Conservation (phyloP, 1,140 invertebrate genomes). For the Plectrocnemia conspersa region DNA sequence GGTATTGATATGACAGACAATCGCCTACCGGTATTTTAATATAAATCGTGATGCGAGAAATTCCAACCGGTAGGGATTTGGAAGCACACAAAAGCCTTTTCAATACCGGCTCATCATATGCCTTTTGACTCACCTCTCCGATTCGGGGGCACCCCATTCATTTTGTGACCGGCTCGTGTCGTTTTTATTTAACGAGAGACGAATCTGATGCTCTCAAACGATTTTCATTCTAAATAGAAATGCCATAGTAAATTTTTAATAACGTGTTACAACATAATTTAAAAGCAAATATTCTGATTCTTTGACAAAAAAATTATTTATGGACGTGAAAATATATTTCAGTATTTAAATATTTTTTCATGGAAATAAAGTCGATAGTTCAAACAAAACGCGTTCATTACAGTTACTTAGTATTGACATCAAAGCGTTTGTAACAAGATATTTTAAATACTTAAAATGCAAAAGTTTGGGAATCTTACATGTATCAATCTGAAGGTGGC, state of each 20-base stretch:
- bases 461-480: too few species aligned
- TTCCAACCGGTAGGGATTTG: constrained; percentile 6
- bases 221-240: too few species aligned
- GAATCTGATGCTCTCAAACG: constrained; percentile 2
- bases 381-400: too few species aligned
- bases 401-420: too few species aligned
- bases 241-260: too few species aligned
- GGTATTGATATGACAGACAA: constrained; percentile 6
- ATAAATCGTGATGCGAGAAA: constrained; percentile 24
- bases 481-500: too few species aligned
- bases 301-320: too few species aligned
- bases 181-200: not conserved
- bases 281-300: too few species aligned
- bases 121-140: constrained; percentile 8
- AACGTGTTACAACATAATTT: too few species aligned
- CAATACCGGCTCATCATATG: constrained; percentile 8
- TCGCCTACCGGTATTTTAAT: constrained; percentile 28
- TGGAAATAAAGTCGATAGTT: not conserved
- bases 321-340: not conserved
- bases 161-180: not conserved
- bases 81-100: not conserved
- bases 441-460: too few species aligned
- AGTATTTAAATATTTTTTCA: not conserved
- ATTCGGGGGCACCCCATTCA: constrained; percentile 5
- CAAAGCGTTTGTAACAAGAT: too few species aligned